Evolutionary conservation across 2,797 vertebrate species (phyloP).

Genomic region (Coregonus sp.): DNA sequence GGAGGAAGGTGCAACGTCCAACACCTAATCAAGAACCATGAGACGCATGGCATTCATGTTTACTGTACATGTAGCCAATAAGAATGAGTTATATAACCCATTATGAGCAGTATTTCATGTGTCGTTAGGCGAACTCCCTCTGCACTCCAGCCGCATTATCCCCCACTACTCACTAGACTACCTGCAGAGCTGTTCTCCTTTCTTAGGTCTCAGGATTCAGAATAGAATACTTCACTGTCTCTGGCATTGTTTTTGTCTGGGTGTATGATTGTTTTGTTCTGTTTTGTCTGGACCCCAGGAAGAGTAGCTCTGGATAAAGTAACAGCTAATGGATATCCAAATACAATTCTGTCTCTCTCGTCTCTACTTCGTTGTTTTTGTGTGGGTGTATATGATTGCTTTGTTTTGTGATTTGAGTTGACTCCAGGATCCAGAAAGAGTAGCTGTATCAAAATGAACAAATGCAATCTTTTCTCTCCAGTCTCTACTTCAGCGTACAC

Average conservation of each 20-base stretch:
- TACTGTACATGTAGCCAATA: background rate
- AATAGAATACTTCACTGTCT: constrained; percentile 16
- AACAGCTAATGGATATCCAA: constrained; percentile 15
- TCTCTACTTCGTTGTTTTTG: background rate
- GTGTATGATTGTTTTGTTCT: constrained; percentile 3
- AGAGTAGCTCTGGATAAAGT: background rate
- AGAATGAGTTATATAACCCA: constrained; percentile 29
- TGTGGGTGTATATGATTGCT: background rate
- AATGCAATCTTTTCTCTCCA: background rate
- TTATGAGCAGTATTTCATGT: constrained; percentile 29
- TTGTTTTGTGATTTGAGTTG: background rate
- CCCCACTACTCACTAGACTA: constrained; percentile 6
- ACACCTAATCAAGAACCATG: background rate
- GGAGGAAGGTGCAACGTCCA: no score
- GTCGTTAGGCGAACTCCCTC: background rate
- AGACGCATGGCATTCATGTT: background rate
- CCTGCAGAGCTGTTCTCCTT: constrained; percentile 43
- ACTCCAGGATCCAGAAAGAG: background rate
- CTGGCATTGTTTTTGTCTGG: no score
- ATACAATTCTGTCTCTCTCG: background rate
- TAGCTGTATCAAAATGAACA: no score
- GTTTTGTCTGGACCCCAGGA: background rate
- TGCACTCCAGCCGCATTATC: constrained; percentile 32
- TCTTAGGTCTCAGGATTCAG: constrained; percentile 61
- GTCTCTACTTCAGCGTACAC: background rate